These are phyloP conservation scores for Acronicta psi DNA, from an alignment of 2,888 invertebrate genomes.

Conservation along the genomic window DNA sequence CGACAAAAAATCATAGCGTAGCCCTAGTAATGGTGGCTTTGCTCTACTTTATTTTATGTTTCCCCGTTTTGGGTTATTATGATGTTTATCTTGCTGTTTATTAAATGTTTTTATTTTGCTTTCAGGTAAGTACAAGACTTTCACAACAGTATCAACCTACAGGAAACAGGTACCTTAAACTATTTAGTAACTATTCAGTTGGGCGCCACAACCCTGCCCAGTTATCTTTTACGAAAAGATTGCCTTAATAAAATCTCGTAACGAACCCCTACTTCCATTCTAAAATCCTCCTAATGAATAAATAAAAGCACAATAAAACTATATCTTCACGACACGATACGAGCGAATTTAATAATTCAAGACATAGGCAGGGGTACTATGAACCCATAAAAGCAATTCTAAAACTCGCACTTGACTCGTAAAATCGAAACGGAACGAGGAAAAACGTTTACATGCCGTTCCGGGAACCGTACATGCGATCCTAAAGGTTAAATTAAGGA, in stretches of 20 bases:
- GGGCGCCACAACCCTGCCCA: conserved; percentile 6
- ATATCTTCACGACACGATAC: conserved; percentile 51
- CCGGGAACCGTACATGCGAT: conserved; percentile 59
- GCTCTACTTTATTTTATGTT: conserved; percentile 19
- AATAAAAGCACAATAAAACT: conserved; percentile 46
- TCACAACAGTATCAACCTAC: background rate
- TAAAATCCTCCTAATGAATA: conserved; percentile 39
- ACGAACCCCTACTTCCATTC: conserved; percentile 23
- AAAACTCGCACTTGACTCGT: conserved; percentile 77
- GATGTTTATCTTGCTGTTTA: conserved; percentile 32
- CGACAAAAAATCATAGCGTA: conserved; percentile 47
- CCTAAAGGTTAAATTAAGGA: conserved; percentile 59
- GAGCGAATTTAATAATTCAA: conserved; percentile 79
- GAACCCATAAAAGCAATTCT: conserved; percentile 78
- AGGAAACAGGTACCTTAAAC: conserved; percentile 14
- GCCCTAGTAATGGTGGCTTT: conserved; percentile 9
- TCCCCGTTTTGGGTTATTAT: conserved; percentile 22
- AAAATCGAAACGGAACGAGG: conserved; percentile 77
- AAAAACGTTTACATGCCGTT: conserved; percentile 78
- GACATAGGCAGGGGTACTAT: conserved; percentile 68
- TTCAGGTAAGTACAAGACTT: conserved; percentile 71
- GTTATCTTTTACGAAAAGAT: conserved; percentile 4
- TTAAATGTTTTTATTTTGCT: conserved; percentile 38
- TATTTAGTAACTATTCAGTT: conserved; percentile 23
- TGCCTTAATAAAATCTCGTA: conserved; percentile 13